Base-by-base conservation (phyloP, 2,888 invertebrate species). In the Heteromurus nitidus region DNA sequence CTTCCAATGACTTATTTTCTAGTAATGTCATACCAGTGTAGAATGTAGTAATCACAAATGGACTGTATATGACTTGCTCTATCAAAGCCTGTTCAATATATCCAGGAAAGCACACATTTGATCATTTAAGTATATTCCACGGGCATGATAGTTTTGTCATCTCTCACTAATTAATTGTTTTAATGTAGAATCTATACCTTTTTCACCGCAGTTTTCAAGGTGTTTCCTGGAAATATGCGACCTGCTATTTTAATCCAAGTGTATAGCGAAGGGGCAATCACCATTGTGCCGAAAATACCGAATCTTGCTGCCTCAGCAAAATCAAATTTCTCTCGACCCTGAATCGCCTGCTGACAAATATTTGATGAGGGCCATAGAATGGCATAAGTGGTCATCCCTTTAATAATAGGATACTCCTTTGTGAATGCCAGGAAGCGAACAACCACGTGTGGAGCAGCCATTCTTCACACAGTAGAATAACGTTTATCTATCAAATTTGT, bases 231-330 rank as follows among this genome's bases (percentile, higher is more conserved):
- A 93, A 95, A 95, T 89, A 95, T 90, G 69, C 91, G 91, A 86
- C 92, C 92, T n/a, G 95, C 93, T 68, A 95, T 89, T 88, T 92
- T 93, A 62, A 96, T 90, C 95, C 95, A 95, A 75, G 92, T 92
- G 88, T 94, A 95, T 0, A 95, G 89, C 3, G 94, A 94, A 16
- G 95, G 95, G 0, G 95, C 95, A 22, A 94, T 94, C 89, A 94
- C 95, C 64, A 94, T 91, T 9, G 94, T 93, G n/a, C 95, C 95
- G 89, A 94, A 95, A 67, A 95, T 88, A 88, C 94, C 93, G 90
- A 93, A 96, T 82, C 95, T 91, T 44, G 93, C 89, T 85, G 93
- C 92, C 88, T 94, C 92, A 89, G 85, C 77, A 47, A 83, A 84
- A 75, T 89, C 89, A 13, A 90, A 74, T 76, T 89, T 87, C 69